These are phyloP conservation scores for Calosoma granatense DNA, from an alignment of 1,140 invertebrate species.

Conservation along the genomic window DNA sequence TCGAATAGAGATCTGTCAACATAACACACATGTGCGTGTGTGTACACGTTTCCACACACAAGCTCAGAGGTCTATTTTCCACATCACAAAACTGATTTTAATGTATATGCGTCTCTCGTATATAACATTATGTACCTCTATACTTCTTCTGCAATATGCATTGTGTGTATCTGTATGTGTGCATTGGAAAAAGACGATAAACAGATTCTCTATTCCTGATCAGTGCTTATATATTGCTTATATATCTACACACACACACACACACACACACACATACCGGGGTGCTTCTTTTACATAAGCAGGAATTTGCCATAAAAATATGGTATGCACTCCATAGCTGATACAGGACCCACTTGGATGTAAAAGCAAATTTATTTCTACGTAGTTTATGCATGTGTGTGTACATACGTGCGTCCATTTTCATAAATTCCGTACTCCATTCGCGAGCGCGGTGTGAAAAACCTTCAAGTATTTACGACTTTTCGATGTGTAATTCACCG, in stretches of 20 bases:
- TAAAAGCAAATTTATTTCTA: constrained; percentile 7
- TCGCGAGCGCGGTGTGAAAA: background rate
- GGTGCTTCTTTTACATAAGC: no score
- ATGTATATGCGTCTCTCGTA: background rate
- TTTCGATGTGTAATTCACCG: background rate
- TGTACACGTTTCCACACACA: no score
- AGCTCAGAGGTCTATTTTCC: constrained; percentile 3
- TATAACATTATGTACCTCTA: background rate
- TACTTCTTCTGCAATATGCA: background rate
- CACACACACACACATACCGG: no score
- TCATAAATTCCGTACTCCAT: background rate
- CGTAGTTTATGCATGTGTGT: background rate
- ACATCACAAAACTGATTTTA: constrained; percentile 6
- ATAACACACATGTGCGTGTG: no score
- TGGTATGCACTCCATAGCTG: constrained; percentile 15
- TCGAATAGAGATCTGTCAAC: no score
- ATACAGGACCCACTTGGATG: background rate
- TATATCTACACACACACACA: constrained; percentile 28
- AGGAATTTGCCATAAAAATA: constrained; percentile 29
- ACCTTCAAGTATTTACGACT: background rate
- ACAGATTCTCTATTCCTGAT: constrained; percentile 23
- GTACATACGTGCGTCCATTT: constrained; percentile 1
- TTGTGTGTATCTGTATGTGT: constrained; percentile 13
- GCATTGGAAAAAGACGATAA: constrained; percentile 24
- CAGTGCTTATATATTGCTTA: constrained; percentile 25